These are phyloP conservation scores for Dipodomys merriami DNA, from an alignment of 2,113 vertebrate genomes.

Conservation along the genomic window DNA sequence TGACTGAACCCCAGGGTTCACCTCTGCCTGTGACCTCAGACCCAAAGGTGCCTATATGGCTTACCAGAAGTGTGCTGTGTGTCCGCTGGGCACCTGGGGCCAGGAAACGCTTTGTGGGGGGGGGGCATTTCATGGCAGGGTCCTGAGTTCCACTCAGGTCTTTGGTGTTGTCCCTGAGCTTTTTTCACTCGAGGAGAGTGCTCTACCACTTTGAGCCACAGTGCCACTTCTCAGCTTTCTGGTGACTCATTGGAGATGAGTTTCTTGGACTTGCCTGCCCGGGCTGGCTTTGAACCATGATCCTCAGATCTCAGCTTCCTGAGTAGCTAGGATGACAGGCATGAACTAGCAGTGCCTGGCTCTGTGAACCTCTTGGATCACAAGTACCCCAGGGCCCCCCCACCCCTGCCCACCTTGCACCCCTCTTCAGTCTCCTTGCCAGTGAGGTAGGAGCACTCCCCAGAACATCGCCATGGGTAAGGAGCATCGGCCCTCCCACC, in stretches of 20 bases:
- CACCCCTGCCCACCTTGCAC: background rate
- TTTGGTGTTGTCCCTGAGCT: too few relatives aligned
- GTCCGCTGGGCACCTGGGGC: too few relatives aligned
- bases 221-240: too few relatives aligned
- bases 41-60: background rate
- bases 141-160: too few relatives aligned
- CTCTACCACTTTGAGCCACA: too few relatives aligned
- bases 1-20: background rate
- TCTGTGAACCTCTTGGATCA: background rate
- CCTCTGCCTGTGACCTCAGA: background rate
- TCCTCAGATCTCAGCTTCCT: background rate
- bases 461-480: background rate
- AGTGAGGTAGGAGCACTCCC: background rate
- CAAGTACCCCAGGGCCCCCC: background rate
- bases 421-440: background rate
- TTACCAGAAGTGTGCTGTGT: background rate
- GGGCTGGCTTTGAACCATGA: background rate
- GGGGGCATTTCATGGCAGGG: too few relatives aligned
- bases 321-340: background rate
- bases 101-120: too few relatives aligned
- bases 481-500: background rate
- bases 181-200: too few relatives aligned
- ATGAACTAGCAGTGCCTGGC: background rate
- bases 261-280: too few relatives aligned
- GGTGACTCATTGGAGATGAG: too few relatives aligned